A percentile compares a stretch with the other conserved stretches of the same genome.
Evolutionary conservation across 2,113 vertebrate genomes (phyloP).

Genomic region (Pithys albifrons): DNA sequence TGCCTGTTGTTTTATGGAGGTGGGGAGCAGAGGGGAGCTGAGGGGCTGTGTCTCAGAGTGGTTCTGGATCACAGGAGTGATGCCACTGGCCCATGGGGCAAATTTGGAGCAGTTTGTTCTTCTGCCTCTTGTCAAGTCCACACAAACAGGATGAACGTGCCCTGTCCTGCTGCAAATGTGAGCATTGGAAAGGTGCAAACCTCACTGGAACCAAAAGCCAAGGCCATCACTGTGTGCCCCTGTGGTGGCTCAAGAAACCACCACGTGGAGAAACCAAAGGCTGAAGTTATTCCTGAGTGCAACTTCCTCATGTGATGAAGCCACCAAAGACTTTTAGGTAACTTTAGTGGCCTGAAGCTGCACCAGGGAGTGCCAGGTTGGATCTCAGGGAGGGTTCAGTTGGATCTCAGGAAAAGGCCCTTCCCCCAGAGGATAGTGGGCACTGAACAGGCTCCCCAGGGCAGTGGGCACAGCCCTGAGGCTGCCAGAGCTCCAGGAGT

Average conservation of each 20-base stretch:
- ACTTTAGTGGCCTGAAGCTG: not conserved
- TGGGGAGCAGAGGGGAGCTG: not conserved
- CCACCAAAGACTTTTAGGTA: not conserved
- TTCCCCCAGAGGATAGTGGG: not conserved
- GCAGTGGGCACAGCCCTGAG: not conserved
- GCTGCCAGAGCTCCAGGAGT: not conserved
- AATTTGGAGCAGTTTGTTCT: accelerated
- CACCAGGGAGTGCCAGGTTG: not conserved
- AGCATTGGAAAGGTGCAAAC: accelerated
- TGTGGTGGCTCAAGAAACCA: too few species aligned
- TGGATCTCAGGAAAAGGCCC: too few species aligned
- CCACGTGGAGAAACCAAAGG: accelerated
- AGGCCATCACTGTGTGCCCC: accelerated
- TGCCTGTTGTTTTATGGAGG: accelerated
- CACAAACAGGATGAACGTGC: accelerated
- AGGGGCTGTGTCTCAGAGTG: accelerated
- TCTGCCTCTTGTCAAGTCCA: not conserved
- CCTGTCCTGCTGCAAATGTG: not conserved
- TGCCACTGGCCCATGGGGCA: not conserved
- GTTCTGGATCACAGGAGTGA: not conserved
- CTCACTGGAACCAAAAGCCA: not conserved
- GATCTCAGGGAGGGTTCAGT: not conserved
- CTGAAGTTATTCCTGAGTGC: not conserved
- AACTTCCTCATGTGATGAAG: accelerated
- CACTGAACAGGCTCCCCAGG: not conserved